A percentile compares a stretch with the other conserved stretches of the same genome.
These are phyloP conservation scores for Synodontis membranacea DNA, from an alignment of 2,113 vertebrate species.

Conservation along the genomic window DNA sequence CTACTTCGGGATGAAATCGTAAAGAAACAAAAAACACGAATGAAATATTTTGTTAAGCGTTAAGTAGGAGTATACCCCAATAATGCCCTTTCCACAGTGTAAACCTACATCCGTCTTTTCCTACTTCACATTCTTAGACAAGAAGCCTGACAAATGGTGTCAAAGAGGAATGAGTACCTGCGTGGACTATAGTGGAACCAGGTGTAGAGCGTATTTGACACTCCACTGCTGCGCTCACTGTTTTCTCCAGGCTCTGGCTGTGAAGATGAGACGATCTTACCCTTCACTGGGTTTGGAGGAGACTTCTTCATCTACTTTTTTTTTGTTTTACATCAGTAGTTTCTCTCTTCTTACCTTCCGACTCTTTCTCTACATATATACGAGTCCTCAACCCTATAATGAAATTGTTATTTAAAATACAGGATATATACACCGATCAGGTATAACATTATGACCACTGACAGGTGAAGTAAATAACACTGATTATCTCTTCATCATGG, in stretches of 20 bases:
- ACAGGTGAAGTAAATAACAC: too few species aligned
- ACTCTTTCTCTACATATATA: neutral
- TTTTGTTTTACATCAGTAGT: neutral
- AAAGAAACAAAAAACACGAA: neutral
- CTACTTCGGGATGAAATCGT: neutral
- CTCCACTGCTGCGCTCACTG: neutral
- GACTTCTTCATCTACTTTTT: constrained; percentile 13
- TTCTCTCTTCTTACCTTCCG: neutral
- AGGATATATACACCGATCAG: constrained; percentile 1
- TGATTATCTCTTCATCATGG: too few species aligned
- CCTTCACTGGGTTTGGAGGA: neutral
- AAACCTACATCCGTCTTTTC: neutral
- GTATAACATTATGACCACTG: too few species aligned
- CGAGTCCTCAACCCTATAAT: neutral
- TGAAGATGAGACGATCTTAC: constrained; percentile 1
- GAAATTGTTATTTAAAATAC: neutral
- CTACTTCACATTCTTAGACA: neutral
- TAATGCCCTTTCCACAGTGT: neutral
- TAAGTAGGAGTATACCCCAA: neutral
- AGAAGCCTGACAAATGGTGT: neutral
- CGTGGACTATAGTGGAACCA: too few species aligned
- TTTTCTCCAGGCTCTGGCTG: neutral
- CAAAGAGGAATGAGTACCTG: neutral
- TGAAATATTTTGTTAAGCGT: neutral
- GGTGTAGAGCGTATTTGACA: neutral